phyloP scores from a whole-genome alignment of 2,113 vertebrate genomes.

The Rhinoptilus africanus region DNA sequence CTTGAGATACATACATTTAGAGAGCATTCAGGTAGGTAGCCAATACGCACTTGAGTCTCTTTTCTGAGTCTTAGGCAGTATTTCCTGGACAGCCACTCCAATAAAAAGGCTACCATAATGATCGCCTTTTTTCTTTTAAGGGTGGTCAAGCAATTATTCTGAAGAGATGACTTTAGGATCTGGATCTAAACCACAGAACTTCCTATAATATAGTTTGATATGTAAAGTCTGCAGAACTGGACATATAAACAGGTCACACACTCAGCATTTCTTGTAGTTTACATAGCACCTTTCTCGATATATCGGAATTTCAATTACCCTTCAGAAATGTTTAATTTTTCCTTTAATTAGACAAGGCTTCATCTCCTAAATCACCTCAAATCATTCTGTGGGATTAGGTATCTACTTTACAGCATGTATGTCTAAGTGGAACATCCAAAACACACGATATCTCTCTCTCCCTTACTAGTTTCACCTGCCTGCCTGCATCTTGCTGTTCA shows the following conservation, averaged over 20 bases:
- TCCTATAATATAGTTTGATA: neutral
- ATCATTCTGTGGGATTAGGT: neutral
- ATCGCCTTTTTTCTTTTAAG: neutral
- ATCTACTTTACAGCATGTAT: neutral
- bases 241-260: neutral
- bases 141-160: neutral
- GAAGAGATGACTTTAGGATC: neutral
- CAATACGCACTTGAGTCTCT: no score
- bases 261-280: neutral
- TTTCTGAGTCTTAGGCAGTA: neutral
- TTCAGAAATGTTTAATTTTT: neutral
- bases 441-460: neutral
- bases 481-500: neutral
- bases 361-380: neutral
- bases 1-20: neutral
- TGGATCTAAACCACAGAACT: neutral
- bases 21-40: neutral
- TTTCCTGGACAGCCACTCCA: neutral
- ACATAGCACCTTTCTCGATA: fast-evolving
- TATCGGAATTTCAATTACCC: neutral
- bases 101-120: neutral
- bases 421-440: neutral
- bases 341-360: neutral
- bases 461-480: neutral
- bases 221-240: neutral